Evolutionary conservation across 2,888 invertebrate species (phyloP), one percentile per base, ranked within the genome.

Genomic region (Diaperis boleti): DNA sequence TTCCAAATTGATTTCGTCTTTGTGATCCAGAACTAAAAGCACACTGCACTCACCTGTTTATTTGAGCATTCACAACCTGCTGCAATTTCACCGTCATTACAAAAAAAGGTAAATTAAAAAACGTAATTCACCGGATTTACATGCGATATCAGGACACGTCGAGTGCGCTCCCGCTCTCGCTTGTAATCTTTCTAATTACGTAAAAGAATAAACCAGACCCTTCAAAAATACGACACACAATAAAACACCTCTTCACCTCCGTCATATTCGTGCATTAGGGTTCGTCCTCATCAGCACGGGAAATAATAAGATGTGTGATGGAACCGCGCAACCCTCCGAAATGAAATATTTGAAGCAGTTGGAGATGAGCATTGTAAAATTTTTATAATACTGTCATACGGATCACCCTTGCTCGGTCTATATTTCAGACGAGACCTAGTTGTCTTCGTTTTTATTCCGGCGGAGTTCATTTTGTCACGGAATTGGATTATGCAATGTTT

Each of bases 281-380:
- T 35, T 10, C 7, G 39, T 52, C 39, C 39, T 52, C 52, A 52
- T 52, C 52, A 52, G 7, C 17, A 50, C 20, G 26, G 39, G 39
- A 52, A 52, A 39, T 39, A 39, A 52, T 39, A 52, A 52, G 52
- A 52, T 39, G 39, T 52, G 52, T 52, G 52, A 52, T 52, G 39
- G 8, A 22, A 31, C 37, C 15, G n/a, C 15, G 39, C 14, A 52
- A 39, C 39, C 22, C 52, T 22, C 35, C 10, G 35, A 20, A 35
- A 50, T 50, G 35, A 50, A 50, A 50, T 50, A 50, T 50, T 37
- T 35, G 31, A 52, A 37, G 52, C 52, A 39, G 52, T 52, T 52
- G 26, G 39, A 52, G 22, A 37, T 20, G 52, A 52, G 39, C 39
- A 52, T 39, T 35, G 52, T 52, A 52, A 52, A 52, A 52, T 22